Base-by-base conservation (phyloP, 2,797 vertebrate species). In the Hypotaenidia okinawae region DNA sequence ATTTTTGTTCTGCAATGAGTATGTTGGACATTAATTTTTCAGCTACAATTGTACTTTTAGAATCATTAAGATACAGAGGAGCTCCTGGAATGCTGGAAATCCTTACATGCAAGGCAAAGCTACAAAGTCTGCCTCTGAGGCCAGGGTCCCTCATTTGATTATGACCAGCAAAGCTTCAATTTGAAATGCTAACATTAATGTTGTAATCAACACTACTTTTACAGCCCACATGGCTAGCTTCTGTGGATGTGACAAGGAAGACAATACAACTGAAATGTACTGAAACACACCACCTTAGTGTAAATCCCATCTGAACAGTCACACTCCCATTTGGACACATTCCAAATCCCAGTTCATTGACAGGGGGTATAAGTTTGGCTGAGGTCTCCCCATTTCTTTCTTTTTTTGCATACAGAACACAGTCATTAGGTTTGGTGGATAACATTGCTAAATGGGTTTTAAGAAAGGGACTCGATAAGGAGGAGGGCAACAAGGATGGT, bases 11-110 rank as follows among this genome's bases (percentile, higher is more conserved):
- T 63, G 43, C 5, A 13, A 63, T 93, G 43, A 88, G 51, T 84
- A 90, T 87, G 84, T 33, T 32, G 54, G 89, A 84, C 11, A 3
- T 73, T 84, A 25, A 57, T 95, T 96, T 89, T 94, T 89, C 82
- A 91, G 47, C 43, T 72, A 47, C 21, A 83, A 13, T 54, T 87
- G n/a, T 37, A 73, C 28, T 77, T 73, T 32, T n/a, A 58, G 24
- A 63, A 18, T 45, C 72, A 87, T 87, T 68, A 89, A 89, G 84
- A 59, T 12, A 57, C 43, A 88, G 43, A 78, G 22, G 13, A 88
- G 28, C 11, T 82, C 24, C n/a, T 54, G 23, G 25, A 94, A 81
- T 37, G 22, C 39, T 73, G 19, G 35, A 66, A 90, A 16, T 78
- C 28, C 15, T 67, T 74, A 79, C 35, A 68, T 45, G 25, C 76